phyloP scores from a whole-genome alignment of 2,888 invertebrate genomes.

The Pandemis heparana region DNA sequence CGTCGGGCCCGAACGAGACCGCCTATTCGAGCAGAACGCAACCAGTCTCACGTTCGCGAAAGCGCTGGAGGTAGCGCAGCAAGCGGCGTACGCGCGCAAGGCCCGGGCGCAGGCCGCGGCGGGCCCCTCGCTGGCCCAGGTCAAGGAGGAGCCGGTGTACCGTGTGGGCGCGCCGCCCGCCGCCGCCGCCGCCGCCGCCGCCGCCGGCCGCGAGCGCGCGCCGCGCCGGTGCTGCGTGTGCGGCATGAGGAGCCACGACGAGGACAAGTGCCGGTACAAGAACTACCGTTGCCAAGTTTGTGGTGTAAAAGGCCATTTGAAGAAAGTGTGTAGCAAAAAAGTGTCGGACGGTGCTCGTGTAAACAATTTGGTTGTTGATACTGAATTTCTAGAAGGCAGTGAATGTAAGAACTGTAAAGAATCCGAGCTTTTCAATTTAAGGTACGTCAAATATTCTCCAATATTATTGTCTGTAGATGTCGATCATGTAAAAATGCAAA shows the following conservation, averaged over 20 bases:
- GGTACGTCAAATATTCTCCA: conserved; percentile 31
- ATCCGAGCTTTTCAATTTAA: conserved; percentile 30
- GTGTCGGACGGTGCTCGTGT: neutral
- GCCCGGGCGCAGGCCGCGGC: too few species aligned
- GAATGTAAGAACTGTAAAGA: conserved; percentile 30
- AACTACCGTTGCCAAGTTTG: conserved; percentile 31
- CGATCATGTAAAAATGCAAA: neutral
- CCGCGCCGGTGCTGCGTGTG: conserved; percentile 18
- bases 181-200: too few species aligned
- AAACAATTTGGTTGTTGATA: neutral
- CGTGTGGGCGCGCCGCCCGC: too few species aligned
- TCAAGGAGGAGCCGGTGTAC: too few species aligned
- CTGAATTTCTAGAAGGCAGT: neutral
- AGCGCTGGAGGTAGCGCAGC: conserved; percentile 45
- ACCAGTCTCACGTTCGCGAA: conserved; percentile 24
- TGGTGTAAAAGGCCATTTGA: conserved; percentile 19
- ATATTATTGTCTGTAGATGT: conserved; percentile 13
- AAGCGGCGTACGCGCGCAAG: conserved; percentile 33
- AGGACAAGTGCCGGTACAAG: conserved; percentile 27
- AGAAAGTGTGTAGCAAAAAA: conserved; percentile 15
- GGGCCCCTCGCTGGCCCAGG: too few species aligned
- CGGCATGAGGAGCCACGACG: conserved; percentile 17
- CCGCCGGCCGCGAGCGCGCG: neutral
- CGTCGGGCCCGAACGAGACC: conserved; percentile 33
- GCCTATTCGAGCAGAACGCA: conserved; percentile 37